Conservation (phyloP, 2,113 vertebrate genomes). For the Tamias sibiricus region DNA sequence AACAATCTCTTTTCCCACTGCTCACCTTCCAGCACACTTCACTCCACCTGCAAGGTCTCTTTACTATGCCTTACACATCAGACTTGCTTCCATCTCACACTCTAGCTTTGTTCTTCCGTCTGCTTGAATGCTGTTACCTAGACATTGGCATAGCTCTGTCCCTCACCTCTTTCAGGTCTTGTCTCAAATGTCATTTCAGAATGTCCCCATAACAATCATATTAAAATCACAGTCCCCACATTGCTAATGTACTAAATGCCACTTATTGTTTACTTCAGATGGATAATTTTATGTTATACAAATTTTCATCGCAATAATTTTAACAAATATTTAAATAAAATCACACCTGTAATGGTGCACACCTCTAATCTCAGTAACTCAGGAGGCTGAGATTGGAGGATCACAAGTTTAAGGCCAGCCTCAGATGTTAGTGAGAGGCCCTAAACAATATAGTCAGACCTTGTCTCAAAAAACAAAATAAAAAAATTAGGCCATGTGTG, state of each 20-base stretch:
- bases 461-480: too few species aligned
- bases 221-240: background rate
- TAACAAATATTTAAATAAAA: background rate
- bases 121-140: background rate
- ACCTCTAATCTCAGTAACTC: too few species aligned
- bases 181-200: background rate
- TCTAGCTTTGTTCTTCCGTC: background rate
- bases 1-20: background rate
- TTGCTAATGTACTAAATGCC: background rate
- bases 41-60: background rate
- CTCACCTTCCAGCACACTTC: background rate
- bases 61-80: background rate
- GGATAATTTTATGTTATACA: background rate
- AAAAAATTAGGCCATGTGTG: too few species aligned
- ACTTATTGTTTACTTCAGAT: background rate
- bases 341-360: background rate
- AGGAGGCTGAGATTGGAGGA: too few species aligned
- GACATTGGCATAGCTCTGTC: background rate
- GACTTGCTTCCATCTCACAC: background rate
- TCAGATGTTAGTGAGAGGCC: too few species aligned
- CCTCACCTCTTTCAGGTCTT: background rate
- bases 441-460: too few species aligned
- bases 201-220: background rate
- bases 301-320: background rate
- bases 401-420: too few species aligned